Evolutionary conservation across 2,888 invertebrate species (phyloP).

Genomic region (Lamellibrachia satsuma): DNA sequence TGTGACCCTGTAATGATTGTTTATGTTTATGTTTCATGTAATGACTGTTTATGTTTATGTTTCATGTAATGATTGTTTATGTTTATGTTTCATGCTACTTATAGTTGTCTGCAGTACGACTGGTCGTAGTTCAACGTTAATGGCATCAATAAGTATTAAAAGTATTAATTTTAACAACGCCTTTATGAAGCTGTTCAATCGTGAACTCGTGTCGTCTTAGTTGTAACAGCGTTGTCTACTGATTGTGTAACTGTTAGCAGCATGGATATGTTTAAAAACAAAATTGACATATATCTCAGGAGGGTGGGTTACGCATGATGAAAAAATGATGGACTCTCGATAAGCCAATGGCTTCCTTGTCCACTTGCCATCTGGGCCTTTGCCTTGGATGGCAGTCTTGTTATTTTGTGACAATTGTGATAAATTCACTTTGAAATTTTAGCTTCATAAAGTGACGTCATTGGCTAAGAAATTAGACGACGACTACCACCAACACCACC

Average conservation of each 20-base stretch:
- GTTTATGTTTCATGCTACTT: too few relatives aligned
- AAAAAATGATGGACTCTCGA: too few relatives aligned
- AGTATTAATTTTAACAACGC: neutral
- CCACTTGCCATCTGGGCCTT: too few relatives aligned
- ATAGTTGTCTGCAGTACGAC: neutral
- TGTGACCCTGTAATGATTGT: neutral
- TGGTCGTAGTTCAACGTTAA: neutral
- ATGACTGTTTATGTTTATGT: neutral
- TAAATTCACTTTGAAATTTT: too few relatives aligned
- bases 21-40: neutral
- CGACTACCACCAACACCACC: too few relatives aligned
- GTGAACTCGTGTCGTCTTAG: neutral
- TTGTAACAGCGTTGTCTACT: neutral
- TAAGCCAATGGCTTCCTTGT: too few relatives aligned
- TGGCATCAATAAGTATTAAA: neutral
- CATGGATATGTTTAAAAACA: too few relatives aligned
- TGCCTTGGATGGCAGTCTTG: neutral
- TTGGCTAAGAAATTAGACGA: too few relatives aligned
- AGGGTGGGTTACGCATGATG: too few relatives aligned
- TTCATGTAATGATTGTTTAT: too few relatives aligned
- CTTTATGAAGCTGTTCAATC: neutral
- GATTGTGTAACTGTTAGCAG: neutral
- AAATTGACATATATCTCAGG: too few relatives aligned
- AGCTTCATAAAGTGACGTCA: too few relatives aligned
- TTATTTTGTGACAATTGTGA: neutral